A percentile compares a stretch with the other conserved stretches of the same genome.
Conservation (phyloP, 2,113 vertebrate genomes). For the Burhinus oedicnemus region DNA sequence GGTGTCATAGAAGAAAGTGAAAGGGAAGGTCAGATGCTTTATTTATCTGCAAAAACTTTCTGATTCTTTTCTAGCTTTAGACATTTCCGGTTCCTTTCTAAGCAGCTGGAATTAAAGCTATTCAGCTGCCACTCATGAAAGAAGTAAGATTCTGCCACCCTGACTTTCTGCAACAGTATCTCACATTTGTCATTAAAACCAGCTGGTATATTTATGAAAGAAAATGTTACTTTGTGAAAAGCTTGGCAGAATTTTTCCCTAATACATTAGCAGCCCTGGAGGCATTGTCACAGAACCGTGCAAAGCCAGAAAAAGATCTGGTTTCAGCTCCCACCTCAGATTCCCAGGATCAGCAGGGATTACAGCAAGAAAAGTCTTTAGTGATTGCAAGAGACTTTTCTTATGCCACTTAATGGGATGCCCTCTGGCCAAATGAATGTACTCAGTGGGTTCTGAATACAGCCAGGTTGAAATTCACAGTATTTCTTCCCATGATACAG, state of each 20-base stretch:
- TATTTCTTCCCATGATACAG: background rate
- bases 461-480: background rate
- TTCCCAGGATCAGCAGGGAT: conserved; percentile 15
- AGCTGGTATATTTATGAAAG: background rate
- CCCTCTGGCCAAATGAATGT: conserved; percentile 1
- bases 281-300: background rate
- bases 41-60: background rate
- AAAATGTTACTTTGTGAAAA: background rate
- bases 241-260: background rate
- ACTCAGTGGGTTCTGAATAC: background rate
- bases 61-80: background rate
- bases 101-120: background rate
- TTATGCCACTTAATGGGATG: background rate
- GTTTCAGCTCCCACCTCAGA: background rate
- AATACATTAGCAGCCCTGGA: background rate
- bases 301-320: background rate
- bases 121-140: background rate
- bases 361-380: background rate
- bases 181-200: conserved; percentile 15
- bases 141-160: background rate
- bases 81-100: background rate
- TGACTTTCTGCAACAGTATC: background rate
- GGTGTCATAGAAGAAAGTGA: background rate
- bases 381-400: conserved; percentile 3
- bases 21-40: background rate